Evolutionary conservation across 2,113 vertebrate genomes (phyloP).

Genomic region (Heterotis niloticus): DNA sequence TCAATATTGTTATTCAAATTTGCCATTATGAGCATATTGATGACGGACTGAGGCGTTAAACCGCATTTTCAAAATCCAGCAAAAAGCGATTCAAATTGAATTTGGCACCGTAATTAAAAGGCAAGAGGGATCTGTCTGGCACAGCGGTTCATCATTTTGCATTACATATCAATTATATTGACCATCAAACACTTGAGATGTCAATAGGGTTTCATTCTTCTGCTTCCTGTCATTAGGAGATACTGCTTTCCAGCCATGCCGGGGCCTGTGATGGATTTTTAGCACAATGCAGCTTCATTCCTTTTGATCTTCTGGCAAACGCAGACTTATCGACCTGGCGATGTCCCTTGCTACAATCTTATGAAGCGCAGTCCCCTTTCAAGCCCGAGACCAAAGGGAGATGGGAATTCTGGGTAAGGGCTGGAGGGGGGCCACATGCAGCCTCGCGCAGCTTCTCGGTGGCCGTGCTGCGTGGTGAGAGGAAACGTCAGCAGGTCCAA

Average conservation of each 20-base stretch:
- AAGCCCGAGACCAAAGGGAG: constrained; percentile 24
- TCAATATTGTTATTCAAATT: constrained; percentile 7
- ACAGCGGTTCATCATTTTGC: constrained; percentile 20
- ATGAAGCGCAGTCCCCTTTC: constrained; percentile 4
- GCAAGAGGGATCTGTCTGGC: constrained; percentile 11
- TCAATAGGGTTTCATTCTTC: constrained; percentile 13
- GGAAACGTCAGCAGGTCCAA: not conserved
- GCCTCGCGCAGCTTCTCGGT: not conserved
- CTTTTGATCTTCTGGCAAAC: constrained; percentile 38
- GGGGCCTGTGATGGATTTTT: constrained; percentile 15
- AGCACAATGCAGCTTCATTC: not conserved
- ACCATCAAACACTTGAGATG: constrained; percentile 5
- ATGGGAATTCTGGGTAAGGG: constrained; percentile 7
- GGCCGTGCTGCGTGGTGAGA: not conserved
- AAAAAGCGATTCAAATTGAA: constrained; percentile 19
- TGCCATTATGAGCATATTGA: constrained; percentile 15
- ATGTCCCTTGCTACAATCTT: not conserved
- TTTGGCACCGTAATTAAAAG: constrained; percentile 19
- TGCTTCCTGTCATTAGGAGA: not conserved
- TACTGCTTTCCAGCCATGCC: not conserved
- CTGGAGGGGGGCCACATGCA: not conserved
- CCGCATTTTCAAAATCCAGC: constrained; percentile 15
- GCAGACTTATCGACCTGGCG: constrained; percentile 37
- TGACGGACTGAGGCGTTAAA: constrained; percentile 12
- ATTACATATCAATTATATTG: constrained; percentile 13